These are phyloP conservation scores for Ptilonorhynchus violaceus DNA, from an alignment of 2,113 vertebrate species.

Conservation along the genomic window DNA sequence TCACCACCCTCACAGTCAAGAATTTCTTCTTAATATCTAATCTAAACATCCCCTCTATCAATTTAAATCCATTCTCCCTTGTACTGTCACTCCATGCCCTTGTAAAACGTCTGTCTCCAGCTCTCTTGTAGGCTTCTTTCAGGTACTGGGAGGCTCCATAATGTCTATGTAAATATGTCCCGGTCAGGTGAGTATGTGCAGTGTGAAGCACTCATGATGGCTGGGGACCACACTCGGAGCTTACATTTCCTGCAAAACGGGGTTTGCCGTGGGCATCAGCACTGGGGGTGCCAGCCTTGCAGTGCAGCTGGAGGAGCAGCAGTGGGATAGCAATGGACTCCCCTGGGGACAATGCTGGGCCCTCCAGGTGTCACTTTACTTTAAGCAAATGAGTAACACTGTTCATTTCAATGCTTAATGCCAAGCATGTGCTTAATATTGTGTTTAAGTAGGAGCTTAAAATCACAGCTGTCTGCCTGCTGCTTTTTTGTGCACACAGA, in stretches of 20 bases:
- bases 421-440: not conserved
- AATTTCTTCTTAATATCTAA: not conserved
- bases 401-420: not conserved
- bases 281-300: not conserved
- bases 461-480: not conserved
- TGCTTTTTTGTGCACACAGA: not conserved
- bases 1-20: not conserved
- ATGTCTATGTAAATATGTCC: not conserved
- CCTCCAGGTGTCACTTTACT: not conserved
- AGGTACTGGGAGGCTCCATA: not conserved
- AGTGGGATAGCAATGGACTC: rapidly evolving
- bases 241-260: not conserved
- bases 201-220: not conserved
- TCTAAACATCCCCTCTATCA: not conserved
- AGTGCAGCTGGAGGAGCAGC: not conserved
- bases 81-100: not conserved
- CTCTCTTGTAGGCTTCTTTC: not conserved
- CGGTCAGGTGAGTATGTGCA: rapidly evolving
- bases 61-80: not conserved
- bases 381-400: not conserved
- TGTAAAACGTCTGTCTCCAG: not conserved
- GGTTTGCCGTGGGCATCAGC: rapidly evolving
- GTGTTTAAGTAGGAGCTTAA: not conserved
- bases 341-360: rapidly evolving
- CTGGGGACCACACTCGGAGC: rapidly evolving